A percentile compares a stretch with the other conserved stretches of the same genome.
Conservation (phyloP, 2,888 invertebrate genomes). For the Pheosia tremula region DNA sequence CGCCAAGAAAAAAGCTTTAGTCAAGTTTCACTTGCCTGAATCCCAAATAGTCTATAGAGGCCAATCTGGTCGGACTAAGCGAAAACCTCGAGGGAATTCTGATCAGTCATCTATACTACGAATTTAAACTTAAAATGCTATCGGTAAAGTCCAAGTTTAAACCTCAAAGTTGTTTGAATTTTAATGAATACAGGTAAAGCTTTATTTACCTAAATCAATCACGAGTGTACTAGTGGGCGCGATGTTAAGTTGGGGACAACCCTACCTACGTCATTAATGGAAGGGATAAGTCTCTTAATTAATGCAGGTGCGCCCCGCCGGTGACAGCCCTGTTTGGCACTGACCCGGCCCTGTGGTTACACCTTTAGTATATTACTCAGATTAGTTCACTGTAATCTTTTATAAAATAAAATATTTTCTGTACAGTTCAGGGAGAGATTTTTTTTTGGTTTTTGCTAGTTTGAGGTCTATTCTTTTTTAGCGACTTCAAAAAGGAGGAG, state of each 20-base stretch:
- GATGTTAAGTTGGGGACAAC: slow-evolving; percentile 39
- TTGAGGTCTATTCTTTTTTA: neutral
- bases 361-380: slow-evolving; percentile 29
- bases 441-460: neutral
- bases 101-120: no score
- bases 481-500: no score
- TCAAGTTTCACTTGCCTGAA: no score
- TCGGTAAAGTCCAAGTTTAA: neutral
- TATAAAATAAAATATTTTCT: slow-evolving; percentile 20
- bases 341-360: slow-evolving; percentile 35
- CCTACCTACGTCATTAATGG: slow-evolving; percentile 52
- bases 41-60: no score
- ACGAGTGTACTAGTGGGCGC: slow-evolving; percentile 43
- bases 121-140: neutral
- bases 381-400: slow-evolving; percentile 23
- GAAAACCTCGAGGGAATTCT: no score
- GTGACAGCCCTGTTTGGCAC: slow-evolving; percentile 42
- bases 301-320: slow-evolving; percentile 57
- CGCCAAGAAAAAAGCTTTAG: no score
- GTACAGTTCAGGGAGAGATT: neutral
- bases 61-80: no score
- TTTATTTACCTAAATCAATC: slow-evolving; percentile 64
- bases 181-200: slow-evolving; percentile 40
- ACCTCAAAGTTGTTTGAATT: slow-evolving; percentile 1
- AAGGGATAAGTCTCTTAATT: slow-evolving; percentile 65